These are phyloP conservation scores for Trachops cirrhosus DNA, from an alignment of 2,797 vertebrate genomes.

Conservation along the genomic window DNA sequence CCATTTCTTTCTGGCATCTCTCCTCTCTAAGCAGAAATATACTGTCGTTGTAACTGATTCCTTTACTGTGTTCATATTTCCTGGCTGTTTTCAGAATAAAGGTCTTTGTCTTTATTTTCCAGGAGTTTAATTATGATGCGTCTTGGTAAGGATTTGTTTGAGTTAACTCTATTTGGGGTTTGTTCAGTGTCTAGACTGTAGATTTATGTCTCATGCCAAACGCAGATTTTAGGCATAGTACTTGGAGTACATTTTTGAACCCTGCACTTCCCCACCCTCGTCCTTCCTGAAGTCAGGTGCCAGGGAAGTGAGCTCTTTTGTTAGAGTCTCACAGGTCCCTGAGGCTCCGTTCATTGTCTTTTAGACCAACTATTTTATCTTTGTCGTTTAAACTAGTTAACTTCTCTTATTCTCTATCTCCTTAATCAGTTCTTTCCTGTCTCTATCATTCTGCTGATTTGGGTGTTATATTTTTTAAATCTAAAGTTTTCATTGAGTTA, in stretches of 20 bases:
- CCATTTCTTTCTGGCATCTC: background rate
- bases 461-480: background rate
- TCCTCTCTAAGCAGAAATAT: background rate
- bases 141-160: background rate
- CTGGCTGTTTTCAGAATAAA: background rate
- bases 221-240: background rate
- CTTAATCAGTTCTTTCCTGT: background rate
- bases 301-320: background rate
- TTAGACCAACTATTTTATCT: background rate
- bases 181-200: background rate
- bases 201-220: background rate
- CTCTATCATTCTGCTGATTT: background rate
- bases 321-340: background rate
- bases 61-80: background rate
- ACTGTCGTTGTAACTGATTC: background rate
- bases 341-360: background rate
- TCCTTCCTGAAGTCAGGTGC: background rate
- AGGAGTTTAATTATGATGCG: background rate
- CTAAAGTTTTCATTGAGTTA: background rate
- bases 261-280: background rate
- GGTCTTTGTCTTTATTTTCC: background rate
- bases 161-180: background rate
- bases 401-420: background rate
- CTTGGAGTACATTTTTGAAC: background rate
- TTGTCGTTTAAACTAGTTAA: background rate